Base-by-base conservation (phyloP, 2,797 vertebrate species). In the Pyrocephalus nanus region DNA sequence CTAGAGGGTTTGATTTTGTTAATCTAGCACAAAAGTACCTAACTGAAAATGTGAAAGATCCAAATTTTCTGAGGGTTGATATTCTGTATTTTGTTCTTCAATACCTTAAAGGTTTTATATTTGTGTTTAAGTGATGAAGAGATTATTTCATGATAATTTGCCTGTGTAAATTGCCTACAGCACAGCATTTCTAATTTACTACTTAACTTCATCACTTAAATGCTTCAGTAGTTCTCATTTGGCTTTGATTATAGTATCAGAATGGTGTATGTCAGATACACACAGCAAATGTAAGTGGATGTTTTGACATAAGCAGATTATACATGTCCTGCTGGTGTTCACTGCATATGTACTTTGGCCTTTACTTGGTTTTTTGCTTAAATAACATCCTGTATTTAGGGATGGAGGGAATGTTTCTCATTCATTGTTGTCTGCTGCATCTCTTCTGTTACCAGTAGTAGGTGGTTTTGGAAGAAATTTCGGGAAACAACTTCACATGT, bases 251-350 rank as follows among this genome's bases (percentile, higher is more conserved):
- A 9, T 55, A 58, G 43, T 86, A 60, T 75, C 88, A 76, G 55
- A 72, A 64, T 72, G 47, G 34, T 4, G 2, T 81, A 12, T 74
- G 45, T 90, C 43, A 67, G 48, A 76, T 69, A 42, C 6, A 61
- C 40, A 14, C 20, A 72, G 58, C 19, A 84, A 74, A 72, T 75
- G 0, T 29, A 86, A 90, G 54, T 72, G 61, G 57, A 61, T 92
- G 3, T 89, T 91, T 84, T 94, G 55, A 55, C 50, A 50, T 87
- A 90, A 92, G 82, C 25, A 92, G 88, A 90, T 95, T 88, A 72
- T 48, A 9, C 0, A 0, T 88, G 43, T 88, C 30, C 6, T 50
- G 34, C 42, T 88, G 60, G 9, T 64, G 50, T 30, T 77, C 27
- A 5, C 57, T 62, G 32, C 58, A 5, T 62, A 23, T 3, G 29